Percentiles rank a stretch among this genome's conserved stretches.
These are phyloP conservation scores for Ploceus nigricollis DNA, from an alignment of 2,113 vertebrate genomes.

Conservation along the genomic window DNA sequence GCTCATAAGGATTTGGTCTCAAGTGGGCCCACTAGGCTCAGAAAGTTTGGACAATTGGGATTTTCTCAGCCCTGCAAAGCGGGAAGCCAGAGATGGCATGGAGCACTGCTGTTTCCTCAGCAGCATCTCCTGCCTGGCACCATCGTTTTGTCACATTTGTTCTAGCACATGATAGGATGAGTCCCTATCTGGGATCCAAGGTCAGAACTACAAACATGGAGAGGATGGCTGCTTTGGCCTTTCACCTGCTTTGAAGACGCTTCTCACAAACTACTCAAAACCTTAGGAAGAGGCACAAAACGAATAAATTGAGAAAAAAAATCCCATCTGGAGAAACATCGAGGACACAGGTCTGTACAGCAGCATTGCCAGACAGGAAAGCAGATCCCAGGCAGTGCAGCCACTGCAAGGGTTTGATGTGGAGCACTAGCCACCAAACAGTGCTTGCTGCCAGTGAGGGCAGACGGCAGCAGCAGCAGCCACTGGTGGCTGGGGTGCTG, in stretches of 20 bases:
- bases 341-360: neutral
- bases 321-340: accelerated
- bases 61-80: neutral
- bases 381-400: accelerated
- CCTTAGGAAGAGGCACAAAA: neutral
- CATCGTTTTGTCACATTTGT: neutral
- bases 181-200: accelerated
- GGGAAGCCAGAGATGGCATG: neutral
- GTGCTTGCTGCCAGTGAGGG: accelerated
- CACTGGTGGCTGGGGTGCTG: neutral
- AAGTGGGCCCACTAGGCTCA: neutral
- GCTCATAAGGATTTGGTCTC: neutral
- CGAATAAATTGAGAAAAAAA: neutral
- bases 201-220: neutral
- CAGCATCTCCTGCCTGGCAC: neutral
- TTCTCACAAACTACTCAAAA: neutral
- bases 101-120: neutral
- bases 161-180: accelerated
- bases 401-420: neutral
- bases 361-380: neutral
- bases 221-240: accelerated
- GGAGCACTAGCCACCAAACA: neutral
- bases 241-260: neutral
- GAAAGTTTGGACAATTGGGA: neutral
- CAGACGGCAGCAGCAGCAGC: neutral